phyloP scores from a whole-genome alignment of 1,140 invertebrate genomes.

The Ceratosolen fusciceps region DNA sequence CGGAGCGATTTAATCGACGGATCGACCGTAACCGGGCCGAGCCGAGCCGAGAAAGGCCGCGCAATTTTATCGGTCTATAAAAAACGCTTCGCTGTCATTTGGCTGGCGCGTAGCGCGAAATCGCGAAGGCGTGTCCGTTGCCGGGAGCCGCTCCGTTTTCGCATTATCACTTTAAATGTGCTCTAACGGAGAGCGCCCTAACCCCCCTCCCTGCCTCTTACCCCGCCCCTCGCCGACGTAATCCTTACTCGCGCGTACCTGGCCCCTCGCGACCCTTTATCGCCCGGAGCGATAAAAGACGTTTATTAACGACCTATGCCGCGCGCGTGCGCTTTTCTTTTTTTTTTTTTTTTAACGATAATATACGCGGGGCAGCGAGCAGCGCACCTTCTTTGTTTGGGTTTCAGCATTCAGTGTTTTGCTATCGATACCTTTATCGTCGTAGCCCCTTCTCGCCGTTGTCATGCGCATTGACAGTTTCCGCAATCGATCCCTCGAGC shows the following conservation, averaged over 20 bases:
- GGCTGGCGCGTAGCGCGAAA: background rate
- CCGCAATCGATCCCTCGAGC: background rate
- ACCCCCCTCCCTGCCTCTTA: too few relatives aligned
- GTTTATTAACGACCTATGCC: conserved; percentile 15
- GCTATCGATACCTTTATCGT: background rate
- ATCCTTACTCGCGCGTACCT: conserved; percentile 21
- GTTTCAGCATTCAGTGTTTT: background rate
- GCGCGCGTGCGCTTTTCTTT: background rate
- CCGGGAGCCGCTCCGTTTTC: background rate
- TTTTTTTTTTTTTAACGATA: too few relatives aligned
- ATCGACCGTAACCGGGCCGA: background rate
- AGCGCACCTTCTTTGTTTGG: background rate
- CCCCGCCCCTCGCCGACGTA: background rate
- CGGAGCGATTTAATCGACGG: background rate
- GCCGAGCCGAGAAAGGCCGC: background rate
- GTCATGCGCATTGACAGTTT: background rate
- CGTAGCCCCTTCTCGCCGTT: background rate
- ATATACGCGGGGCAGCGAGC: too few relatives aligned
- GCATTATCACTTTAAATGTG: conserved; percentile 20
- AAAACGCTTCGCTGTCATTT: conserved; percentile 14
- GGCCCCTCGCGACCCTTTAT: conserved; percentile 37
- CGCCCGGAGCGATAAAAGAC: conserved; percentile 11
- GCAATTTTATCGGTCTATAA: background rate
- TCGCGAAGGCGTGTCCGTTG: background rate
- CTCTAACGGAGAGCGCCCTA: background rate